Evolutionary conservation across 1,140 invertebrate genomes (phyloP), one percentile per base, ranked within the genome.

Genomic region (Trialeurodes vaporariorum): DNA sequence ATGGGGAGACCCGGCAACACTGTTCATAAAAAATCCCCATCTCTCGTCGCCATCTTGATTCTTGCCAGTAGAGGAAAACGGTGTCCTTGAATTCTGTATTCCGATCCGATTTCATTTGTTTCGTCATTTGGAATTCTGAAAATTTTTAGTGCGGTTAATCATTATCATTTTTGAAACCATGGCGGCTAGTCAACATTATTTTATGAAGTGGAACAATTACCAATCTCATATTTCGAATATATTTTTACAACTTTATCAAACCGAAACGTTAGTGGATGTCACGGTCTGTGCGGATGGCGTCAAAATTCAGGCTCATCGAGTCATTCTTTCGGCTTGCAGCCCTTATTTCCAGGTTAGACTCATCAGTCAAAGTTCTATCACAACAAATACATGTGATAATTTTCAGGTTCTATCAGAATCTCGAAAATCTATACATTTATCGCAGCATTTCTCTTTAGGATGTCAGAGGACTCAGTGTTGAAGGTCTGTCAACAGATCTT

Each of bases 201-300:
- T 93, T 77, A 82, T 96, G 74, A 83, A 92, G 34, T 96, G 93
- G 93, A 96, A 96, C 83, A 94, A 95, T 77, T 95, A 95, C 79
- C 92, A 94, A 77, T 87, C 84, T 67, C 95, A 95, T 77, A 80
- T 96, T 73, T 90, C 92, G 65, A 93, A 87, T 79, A 91, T 93
- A 67, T 95, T 96, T 79, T 91, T 94, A 75, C 90, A 94, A 78
- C 85, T 96, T 65, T 82, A 94, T 62, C 91, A 93, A 77, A 92
- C 86, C 77, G 91, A 95, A 79, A 88, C 87, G 65, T 93, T 96
- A 78, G 92, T 94, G 63, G 93, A 96, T 79, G 93, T 95, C 64
- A 95, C 93, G 12, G 79, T 95, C 25, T 94, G 92, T 79, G 89
- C 87, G 77, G 93, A 95, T 73, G 93, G 92, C 0, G 87, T 91